Base-by-base conservation (phyloP, 2,797 vertebrate genomes). In the Gambelia wislizenii region DNA sequence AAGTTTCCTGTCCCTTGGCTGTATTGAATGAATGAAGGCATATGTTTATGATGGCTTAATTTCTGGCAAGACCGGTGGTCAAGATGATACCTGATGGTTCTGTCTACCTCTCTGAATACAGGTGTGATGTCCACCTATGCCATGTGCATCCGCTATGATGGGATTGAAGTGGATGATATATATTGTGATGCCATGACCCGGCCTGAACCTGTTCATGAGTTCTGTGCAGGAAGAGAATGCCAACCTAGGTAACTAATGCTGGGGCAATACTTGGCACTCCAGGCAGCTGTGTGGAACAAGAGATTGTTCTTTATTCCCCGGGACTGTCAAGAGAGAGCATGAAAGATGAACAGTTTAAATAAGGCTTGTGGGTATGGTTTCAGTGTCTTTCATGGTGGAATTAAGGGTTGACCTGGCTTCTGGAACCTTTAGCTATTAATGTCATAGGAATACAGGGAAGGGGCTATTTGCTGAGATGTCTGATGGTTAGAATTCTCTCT, bases 211-310 rank as follows among this genome's bases (percentile, higher is more conserved):
- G 98, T 99, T 90, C 99, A 99, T 1, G 98, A 99, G 95, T 99
- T 99, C 98, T 99, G 99, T 74, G 98, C 98, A 0, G 99, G 99
- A 86, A 97, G 98, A 93, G 99, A 99, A 89, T 99, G 99, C 96
- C 98, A 98, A 95, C 98, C 99, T 95, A 99, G 99, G 99, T 99
- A 96, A n/a, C 81, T 10, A 10, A 64, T 77, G 61, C 81, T 12
- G 39, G 42, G 0, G 74, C 87, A 70, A 94, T 88, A 54, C 0
- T 42, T 77, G 12, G 2, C 6, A 2, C 67, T 25, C 33, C 20
- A 2, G 0, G 39, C 13, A 49, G 12, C 49, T 49, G 49, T 49
- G 9, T 49, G 12, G 12, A 49, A 49, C 49, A 49, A 49, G 49
- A 49, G 49, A 49, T 49, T 49, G 49, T 49, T 49, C 36, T 81